Percentiles rank a stretch among this genome's conserved stretches.
Conservation (phyloP, 2,113 vertebrate species). For the Salvator merianae region DNA sequence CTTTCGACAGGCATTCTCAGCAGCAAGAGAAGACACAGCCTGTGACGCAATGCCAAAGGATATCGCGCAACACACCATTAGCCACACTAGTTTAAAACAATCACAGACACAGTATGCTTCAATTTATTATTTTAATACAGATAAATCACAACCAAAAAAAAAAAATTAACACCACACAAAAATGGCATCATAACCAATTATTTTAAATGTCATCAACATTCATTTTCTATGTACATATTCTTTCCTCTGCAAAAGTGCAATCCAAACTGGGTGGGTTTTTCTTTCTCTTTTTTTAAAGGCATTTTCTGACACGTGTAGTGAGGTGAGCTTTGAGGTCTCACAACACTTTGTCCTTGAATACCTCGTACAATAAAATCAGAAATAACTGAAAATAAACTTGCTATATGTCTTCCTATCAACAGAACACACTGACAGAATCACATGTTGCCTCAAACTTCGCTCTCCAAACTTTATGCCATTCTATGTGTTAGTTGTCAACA, state of each 20-base stretch:
- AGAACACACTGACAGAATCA: slow-evolving; percentile 41
- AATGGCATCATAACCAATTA: slow-evolving; percentile 74
- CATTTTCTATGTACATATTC: slow-evolving; percentile 79
- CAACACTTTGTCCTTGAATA: slow-evolving; percentile 58
- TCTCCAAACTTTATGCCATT: slow-evolving; percentile 9
- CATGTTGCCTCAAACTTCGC: slow-evolving; percentile 38
- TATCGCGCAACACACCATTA: neutral
- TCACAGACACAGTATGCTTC: slow-evolving; percentile 57
- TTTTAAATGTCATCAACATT: slow-evolving; percentile 76
- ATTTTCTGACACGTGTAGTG: slow-evolving; percentile 60
- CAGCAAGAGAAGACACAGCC: neutral
- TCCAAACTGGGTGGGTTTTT: slow-evolving; percentile 56
- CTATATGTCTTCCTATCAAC: slow-evolving; percentile 49
- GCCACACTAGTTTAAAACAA: slow-evolving; percentile 29
- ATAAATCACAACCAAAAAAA: slow-evolving; percentile 76
- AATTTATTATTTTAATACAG: slow-evolving; percentile 82
- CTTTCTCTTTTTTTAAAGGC: slow-evolving; percentile 60
- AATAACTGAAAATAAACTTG: slow-evolving; percentile 34
- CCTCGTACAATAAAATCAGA: slow-evolving; percentile 59
- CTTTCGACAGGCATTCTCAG: too few relatives aligned
- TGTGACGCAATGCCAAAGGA: neutral
- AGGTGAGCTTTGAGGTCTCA: slow-evolving; percentile 52
- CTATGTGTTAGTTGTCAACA: slow-evolving; percentile 33
- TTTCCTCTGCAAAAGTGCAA: slow-evolving; percentile 79
- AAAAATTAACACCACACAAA: slow-evolving; percentile 74